Percentiles rank a stretch among this genome's conserved stretches.
These are phyloP conservation scores for Pachypanchax playfairii DNA, from an alignment of 2,113 vertebrate species.

Conservation along the genomic window DNA sequence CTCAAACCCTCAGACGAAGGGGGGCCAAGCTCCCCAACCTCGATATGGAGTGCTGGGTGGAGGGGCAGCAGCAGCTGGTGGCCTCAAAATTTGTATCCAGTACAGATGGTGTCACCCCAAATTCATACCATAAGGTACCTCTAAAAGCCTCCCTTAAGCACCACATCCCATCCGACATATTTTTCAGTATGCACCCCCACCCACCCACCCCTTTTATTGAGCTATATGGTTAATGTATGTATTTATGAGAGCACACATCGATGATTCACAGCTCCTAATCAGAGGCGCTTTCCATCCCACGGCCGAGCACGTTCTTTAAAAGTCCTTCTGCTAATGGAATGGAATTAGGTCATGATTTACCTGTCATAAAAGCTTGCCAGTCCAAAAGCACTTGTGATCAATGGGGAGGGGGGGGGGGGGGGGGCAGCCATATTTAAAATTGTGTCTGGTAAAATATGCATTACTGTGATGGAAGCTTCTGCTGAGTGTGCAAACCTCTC, in stretches of 20 bases:
- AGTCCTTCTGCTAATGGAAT: conserved; percentile 76
- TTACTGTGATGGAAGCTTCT: conserved; percentile 61
- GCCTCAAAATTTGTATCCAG: conserved; percentile 80
- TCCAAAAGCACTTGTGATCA: conserved; percentile 74
- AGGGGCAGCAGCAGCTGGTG: conserved; percentile 89
- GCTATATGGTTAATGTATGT: conserved; percentile 38
- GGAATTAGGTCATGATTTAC: conserved; percentile 73
- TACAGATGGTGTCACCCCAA: conserved; percentile 84
- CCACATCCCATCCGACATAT: too few species aligned
- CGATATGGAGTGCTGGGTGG: conserved; percentile 84
- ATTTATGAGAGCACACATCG: conserved; percentile 58
- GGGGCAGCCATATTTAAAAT: conserved; percentile 69
- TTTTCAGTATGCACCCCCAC: too few species aligned
- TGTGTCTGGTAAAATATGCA: conserved; percentile 65
- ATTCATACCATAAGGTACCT: conserved; percentile 88
- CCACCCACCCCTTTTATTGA: conserved; percentile 50
- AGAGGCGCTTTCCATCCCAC: conserved; percentile 55
- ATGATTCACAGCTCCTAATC: conserved; percentile 60
- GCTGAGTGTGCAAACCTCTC: neutral
- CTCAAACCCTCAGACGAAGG: conserved; percentile 74
- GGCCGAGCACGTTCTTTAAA: conserved; percentile 52
- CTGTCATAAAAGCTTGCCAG: conserved; percentile 64
- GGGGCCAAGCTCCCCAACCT: conserved; percentile 83
- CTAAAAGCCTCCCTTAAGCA: conserved; percentile 51
- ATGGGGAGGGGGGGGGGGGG: conserved; percentile 52